phyloP scores from a whole-genome alignment of 1,140 invertebrate species.

The Dryas iulia region DNA sequence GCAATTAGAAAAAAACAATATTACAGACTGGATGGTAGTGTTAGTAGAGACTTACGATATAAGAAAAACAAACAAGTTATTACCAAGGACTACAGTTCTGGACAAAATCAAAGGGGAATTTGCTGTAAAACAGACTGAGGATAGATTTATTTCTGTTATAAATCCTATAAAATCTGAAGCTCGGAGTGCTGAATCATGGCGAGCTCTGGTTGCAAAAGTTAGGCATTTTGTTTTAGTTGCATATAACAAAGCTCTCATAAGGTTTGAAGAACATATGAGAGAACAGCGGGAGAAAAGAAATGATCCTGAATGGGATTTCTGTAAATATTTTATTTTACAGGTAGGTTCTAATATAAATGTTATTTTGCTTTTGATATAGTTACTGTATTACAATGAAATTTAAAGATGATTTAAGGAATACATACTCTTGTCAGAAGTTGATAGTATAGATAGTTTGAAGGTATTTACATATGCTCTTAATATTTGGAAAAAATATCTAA shows the following conservation, averaged over 20 bases:
- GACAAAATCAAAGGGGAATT: conserved; percentile 97
- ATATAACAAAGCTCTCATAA: conserved; percentile 91
- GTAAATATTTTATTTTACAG: conserved; percentile 95
- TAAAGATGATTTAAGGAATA: no score
- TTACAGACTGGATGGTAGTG: conserved; percentile 96
- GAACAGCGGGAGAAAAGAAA: conserved; percentile 94
- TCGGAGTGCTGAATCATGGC: conserved; percentile 93
- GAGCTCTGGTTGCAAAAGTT: conserved; percentile 90
- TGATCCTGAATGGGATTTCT: conserved; percentile 95
- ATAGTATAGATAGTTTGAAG: no score
- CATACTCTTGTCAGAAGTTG: no score
- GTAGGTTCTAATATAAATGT: conserved; percentile 72
- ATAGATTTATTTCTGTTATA: conserved; percentile 93
- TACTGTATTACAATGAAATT: neutral
- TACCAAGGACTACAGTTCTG: conserved; percentile 94
- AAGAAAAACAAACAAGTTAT: conserved; percentile 93
- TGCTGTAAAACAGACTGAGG: conserved; percentile 91
- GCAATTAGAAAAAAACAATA: conserved; percentile 86
- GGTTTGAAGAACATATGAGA: conserved; percentile 95
- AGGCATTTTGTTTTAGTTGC: conserved; percentile 91
- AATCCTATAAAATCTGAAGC: conserved; percentile 95
- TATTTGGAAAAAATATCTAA: no score
- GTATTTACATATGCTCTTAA: no score
- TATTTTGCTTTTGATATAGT: neutral
- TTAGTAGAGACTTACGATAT: conserved; percentile 95